Base-by-base conservation (phyloP, 2,888 invertebrate genomes). In the Microctonus brassicae region DNA sequence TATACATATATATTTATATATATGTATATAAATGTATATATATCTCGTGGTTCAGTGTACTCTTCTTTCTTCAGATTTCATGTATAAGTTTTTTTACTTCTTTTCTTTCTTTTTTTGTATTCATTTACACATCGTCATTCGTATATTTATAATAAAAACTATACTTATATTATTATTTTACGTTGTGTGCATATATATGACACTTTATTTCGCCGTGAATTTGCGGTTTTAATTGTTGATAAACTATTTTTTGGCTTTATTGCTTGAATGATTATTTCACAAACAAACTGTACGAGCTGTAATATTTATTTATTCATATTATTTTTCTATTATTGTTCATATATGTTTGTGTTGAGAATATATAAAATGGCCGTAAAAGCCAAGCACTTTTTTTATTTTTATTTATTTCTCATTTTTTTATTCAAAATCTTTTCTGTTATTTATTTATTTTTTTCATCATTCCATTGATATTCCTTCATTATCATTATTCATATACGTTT, bases 221-320 rank as follows among this genome's bases (percentile, higher is more conserved):
- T 13, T 39, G 2, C 13, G 13, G 6, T 39, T n/a, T n/a, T 3
- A n/a, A 39, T 39, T n/a, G 3, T n/a, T 39, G 39, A 39, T 39
- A 39, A n/a, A 39, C n/a, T 39, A 39, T 39, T 13, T 39, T 39
- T 39, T 39, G 39, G 39, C 52, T 47, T 75, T 74, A 75, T 80
- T 79, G 79, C 78, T 84, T 82, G 78, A 84, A 76, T 81, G 81
- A 85, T 85, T 86, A 85, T 85, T 85, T 6, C 39, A 39, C 39
- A 13, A 4, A 39, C 80, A 82, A 81, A 80, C 82, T 83, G 83
- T 86, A 85, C 85, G 85, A n/a, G 79, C 81, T n/a, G n/a, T n/a
- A n/a, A 80, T 79, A 77, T 78, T 79, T 76, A 72, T 73, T 75
- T 76, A 66, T 42, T 76, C 22, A n/a, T n/a, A n/a, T n/a, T n/a